Conservation (phyloP, 2,888 invertebrate genomes). For the Labia minor region DNA sequence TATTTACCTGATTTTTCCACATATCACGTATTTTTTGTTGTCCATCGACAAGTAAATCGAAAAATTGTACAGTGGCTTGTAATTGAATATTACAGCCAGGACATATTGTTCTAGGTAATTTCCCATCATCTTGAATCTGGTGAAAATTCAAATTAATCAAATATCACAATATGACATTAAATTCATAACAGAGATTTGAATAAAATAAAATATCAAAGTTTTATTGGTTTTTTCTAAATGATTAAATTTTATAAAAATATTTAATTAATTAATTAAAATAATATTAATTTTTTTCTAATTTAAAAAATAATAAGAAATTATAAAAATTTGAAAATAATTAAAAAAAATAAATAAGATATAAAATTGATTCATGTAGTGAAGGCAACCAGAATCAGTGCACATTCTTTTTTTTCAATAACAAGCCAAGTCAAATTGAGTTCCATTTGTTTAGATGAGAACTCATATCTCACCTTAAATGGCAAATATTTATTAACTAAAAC, state of each 20-base stretch:
- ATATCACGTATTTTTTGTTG: conserved; percentile 48
- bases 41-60: conserved; percentile 58
- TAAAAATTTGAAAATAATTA: conserved; percentile 17
- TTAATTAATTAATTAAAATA: conserved; percentile 15
- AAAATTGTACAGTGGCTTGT: conserved; percentile 61
- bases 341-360: conserved; percentile 20
- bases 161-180: too few species aligned
- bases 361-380: conserved; percentile 35
- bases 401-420: conserved; percentile 31
- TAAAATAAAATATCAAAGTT: not conserved
- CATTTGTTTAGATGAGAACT: conserved; percentile 38
- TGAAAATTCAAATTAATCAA: conserved; percentile 29
- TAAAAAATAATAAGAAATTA: conserved; percentile 18
- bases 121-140: conserved; percentile 58
- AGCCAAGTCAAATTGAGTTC: conserved; percentile 30
- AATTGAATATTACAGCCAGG: conserved; percentile 65
- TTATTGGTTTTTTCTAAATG: too few species aligned
- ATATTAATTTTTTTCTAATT: too few species aligned
- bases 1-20: conserved; percentile 38
- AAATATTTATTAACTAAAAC: conserved; percentile 60
- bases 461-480: conserved; percentile 55
- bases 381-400: conserved; percentile 33
- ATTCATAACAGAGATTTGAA: not conserved
- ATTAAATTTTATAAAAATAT: conserved; percentile 18
- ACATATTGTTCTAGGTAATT: conserved; percentile 60